Base-by-base conservation (phyloP, 2,113 vertebrate species). In the Hiodon alosoides region DNA sequence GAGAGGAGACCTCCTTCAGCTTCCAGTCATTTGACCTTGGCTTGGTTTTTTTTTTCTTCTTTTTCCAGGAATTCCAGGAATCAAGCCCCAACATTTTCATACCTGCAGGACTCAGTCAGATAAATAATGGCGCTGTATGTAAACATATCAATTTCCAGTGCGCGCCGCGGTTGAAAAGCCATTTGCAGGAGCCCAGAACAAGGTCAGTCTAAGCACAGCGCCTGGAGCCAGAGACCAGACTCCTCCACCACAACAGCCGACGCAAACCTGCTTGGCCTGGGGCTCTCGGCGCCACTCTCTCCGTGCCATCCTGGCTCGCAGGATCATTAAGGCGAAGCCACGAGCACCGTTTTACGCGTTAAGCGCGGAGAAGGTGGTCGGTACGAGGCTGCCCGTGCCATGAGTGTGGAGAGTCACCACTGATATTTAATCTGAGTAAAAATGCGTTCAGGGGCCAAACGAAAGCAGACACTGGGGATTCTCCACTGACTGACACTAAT, bases 111-210 rank as follows among this genome's bases (percentile, higher is more conserved):
- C 54, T 79, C 46, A 73, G 73, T 78, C 78, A 79, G 74, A 83
- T 81, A 82, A 81, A 82, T 78, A 74, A 79, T 80, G 74, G 74
- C 7, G 61, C 66, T 46, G 7, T 77, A 76, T 80, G 78, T 81
- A 82, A 82, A 86, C 81, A 83, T 76, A 82, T 82, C 77, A 72
- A 79, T 82, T 84, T 81, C 79, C 71, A 71, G 60, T 58, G 73
- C 60, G 77, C 55, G 72, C 58, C 67, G 54, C 59, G 51, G 7
- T 76, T 72, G 62, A 77, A 71, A 79, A 80, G 79, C 67, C 71
- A 75, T 83, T 85, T 83, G 80, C 71, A 68, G 71, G 74, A 79
- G 74, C 80, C 80, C 47, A 59, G 67, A 77, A 83, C 80, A 85
- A 82, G 84, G 84, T 84, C 80, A 81, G 69, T 69, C 31, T 71